Evolutionary conservation across 2,888 invertebrate species (phyloP), one percentile per base, ranked within the genome.

Genomic region (Zootermopsis nevadensis): DNA sequence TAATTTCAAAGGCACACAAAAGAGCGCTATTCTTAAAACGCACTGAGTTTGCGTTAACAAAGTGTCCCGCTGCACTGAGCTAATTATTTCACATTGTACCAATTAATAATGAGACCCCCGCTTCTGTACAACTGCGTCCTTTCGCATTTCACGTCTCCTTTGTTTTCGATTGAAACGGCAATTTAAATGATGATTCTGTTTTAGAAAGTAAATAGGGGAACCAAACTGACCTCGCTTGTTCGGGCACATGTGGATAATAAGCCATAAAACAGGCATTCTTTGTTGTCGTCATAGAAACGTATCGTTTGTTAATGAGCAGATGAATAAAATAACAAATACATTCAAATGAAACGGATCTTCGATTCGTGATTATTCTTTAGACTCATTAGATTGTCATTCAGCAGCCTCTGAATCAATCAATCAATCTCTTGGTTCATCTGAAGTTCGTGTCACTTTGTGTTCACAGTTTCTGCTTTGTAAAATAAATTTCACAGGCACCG

Each of bases 201-300:
- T 74, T 38, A 74, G 74, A 38, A 38, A 74, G 38, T 42, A 74
- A 74, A 38, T 74, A 22, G 74, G 38, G 74, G 6, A 38, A 74
- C 74, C 74, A 74, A 74, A 74, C 38, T 74, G 74, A 30, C 24
- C 22, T 24, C n/a, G 10, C 69, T 69, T 69, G 33, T 69, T 69
- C 69, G 33, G 69, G 33, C 69, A 69, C 74, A 74, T 74, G 74
- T 38, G 27, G 38, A 79, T 79, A 79, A 79, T 60, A 79, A 79
- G 60, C 79, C 79, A 60, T 79, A 79, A 79, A 79, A 66, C 79
- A 79, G 79, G 22, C 35, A 30, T 74, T 38, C 74, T 74, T 74
- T 74, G 74, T 74, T 74, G 24, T 74, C 38, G 74, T 22, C 19
- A 74, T 38, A 74, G 74, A n/a, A 74, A 42, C 38, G 42, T 74